Conservation (phyloP, 2,797 vertebrate genomes). For the Tragopan temminckii region DNA sequence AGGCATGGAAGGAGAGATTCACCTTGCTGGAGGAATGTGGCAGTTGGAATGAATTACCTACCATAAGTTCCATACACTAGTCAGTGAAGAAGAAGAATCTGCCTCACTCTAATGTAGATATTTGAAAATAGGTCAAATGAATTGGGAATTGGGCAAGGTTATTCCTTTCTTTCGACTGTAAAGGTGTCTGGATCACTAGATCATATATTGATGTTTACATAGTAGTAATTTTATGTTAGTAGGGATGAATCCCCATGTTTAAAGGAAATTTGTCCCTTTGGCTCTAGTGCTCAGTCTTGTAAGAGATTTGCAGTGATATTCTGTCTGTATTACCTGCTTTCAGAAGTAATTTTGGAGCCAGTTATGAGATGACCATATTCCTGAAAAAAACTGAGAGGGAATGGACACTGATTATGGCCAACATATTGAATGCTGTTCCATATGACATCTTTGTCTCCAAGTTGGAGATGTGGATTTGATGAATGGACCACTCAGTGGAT, state of each 20-base stretch:
- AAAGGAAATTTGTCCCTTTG: not conserved
- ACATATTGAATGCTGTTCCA: not conserved
- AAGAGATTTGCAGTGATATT: not conserved
- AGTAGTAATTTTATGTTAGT: not conserved
- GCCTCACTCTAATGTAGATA: not conserved
- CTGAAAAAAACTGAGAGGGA: not conserved
- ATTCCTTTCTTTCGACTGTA: not conserved
- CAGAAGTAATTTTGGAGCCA: not conserved
- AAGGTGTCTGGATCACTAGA: not conserved
- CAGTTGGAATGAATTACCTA: not conserved
- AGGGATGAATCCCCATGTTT: not conserved
- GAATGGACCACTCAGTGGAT: not conserved
- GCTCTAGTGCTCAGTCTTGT: not conserved
- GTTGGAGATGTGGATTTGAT: not conserved
- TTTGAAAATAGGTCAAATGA: not conserved
- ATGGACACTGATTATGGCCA: not conserved
- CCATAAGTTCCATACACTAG: not conserved
- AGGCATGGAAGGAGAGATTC: not conserved
- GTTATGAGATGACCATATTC: not conserved
- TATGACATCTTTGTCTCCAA: not conserved
- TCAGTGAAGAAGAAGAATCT: not conserved
- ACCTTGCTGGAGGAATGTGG: not conserved
- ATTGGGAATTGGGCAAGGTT: not conserved
- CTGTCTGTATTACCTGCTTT: not conserved
- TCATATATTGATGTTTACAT: not conserved